Percentiles rank a stretch among this genome's conserved stretches.
Conservation (phyloP, 2,113 vertebrate species). For the Microcebus ravelobensis region DNA sequence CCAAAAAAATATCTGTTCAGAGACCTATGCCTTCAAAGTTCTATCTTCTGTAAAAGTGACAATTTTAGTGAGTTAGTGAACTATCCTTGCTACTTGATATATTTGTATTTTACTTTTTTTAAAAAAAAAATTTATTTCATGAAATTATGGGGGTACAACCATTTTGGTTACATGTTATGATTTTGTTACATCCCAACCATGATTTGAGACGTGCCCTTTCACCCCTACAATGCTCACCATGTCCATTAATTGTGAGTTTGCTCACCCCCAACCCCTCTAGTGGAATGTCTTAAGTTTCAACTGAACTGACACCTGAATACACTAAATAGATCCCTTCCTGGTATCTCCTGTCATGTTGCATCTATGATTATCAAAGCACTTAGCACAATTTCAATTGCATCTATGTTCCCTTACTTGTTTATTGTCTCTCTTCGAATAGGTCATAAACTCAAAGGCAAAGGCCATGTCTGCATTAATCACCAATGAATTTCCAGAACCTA, state of each 20-base stretch:
- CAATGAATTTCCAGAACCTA: neutral
- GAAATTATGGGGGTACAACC: too few relatives aligned
- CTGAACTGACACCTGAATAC: constrained; percentile 2
- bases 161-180: too few relatives aligned
- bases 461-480: neutral
- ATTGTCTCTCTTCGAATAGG: neutral
- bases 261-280: neutral
- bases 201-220: too few relatives aligned
- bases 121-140: neutral
- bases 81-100: neutral
- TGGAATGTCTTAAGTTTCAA: constrained; percentile 15
- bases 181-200: too few relatives aligned
- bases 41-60: neutral
- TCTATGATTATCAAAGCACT: constrained; percentile 32
- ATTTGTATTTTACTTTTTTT: neutral
- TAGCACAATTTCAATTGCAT: constrained; percentile 18
- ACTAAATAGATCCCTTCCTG: neutral
- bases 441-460: neutral
- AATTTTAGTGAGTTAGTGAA: neutral
- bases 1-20: neutral
- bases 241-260: too few relatives aligned
- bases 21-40: neutral
- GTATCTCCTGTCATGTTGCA: neutral
- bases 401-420: neutral
- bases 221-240: too few relatives aligned